Evolutionary conservation across 2,888 invertebrate species (phyloP), one percentile per base, ranked within the genome.

Genomic region (Drosophila kuntzei): DNA sequence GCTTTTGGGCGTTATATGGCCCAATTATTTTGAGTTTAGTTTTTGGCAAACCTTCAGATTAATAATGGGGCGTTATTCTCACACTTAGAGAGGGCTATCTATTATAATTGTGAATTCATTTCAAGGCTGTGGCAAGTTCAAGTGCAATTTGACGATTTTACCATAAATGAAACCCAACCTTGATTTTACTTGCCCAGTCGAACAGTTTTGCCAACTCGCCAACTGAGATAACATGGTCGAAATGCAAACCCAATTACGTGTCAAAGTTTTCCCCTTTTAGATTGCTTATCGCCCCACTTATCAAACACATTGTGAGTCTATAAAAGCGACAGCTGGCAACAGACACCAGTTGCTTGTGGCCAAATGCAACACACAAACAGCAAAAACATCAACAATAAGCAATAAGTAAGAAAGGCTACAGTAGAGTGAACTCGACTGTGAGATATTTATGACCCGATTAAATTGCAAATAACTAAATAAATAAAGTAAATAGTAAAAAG

Each of bases 1-100:
- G 11, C 16, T 49, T 37, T 54, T 60, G 62, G 70, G 64, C 70
- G 78, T 72, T 71, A 62, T 85, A 25, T 82, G 83, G 80, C 86
- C 78, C 76, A 86, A 47, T 72, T 84, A 57, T 67, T 50, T 51
- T 39, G 25, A 46, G 57, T 53, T 50, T 49, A 18, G 11, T 25
- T 49, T 47, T 36, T 11, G 36, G 67, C 58, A 67, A 67, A 59
- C 66, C 65, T 66, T 80, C 59, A 61, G 76, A 34, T 67, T 55
- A 64, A 75, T 75, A 69, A 59, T 41, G 44, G 41, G 22, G 25
- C 44, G 25, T 57, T 67, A 47, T 36, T 18, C 18, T 22, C 34
- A 27, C 29, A 49, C 20, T 25, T 16, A 29, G 29, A 47, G 37
- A 58, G 27, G 0, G 12, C 18, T 55, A 70, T 74, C 54, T 65